These are phyloP conservation scores for Sicus ferrugineus DNA, from an alignment of 2,888 invertebrate species.

Conservation along the genomic window DNA sequence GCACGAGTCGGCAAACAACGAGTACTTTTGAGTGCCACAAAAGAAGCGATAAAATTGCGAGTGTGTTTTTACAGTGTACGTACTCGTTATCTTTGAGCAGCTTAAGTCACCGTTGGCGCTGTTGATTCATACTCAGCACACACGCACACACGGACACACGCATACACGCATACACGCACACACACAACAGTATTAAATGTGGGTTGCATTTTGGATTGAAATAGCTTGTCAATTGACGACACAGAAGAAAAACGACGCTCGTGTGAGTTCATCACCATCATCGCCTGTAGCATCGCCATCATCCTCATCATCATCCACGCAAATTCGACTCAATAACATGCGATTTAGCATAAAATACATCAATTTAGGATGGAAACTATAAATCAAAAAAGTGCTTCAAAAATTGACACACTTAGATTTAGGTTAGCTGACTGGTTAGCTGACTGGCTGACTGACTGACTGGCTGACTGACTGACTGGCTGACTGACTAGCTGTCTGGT, in stretches of 20 bases:
- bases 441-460: too few relatives aligned
- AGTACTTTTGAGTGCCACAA: not conserved
- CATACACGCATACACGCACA: not conserved
- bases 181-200: not conserved
- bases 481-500: too few relatives aligned
- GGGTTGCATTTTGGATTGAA: not conserved
- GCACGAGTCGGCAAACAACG: too few relatives aligned
- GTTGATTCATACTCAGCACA: not conserved
- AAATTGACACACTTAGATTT: too few relatives aligned
- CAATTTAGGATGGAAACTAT: too few relatives aligned
- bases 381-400: too few relatives aligned
- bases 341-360: too few relatives aligned
- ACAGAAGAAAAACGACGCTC: not conserved
- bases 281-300: not conserved
- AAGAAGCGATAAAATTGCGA: not conserved
- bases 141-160: not conserved
- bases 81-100: not conserved
- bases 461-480: too few relatives aligned
- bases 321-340: too few relatives aligned
- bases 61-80: not conserved
- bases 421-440: too few relatives aligned
- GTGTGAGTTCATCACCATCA: not conserved
- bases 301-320: not conserved
- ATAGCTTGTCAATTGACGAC: not conserved
- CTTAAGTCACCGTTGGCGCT: not conserved